Evolutionary conservation across 2,797 vertebrate species (phyloP), one percentile per base, ranked within the genome.

Genomic region (Potorous gilbertii): DNA sequence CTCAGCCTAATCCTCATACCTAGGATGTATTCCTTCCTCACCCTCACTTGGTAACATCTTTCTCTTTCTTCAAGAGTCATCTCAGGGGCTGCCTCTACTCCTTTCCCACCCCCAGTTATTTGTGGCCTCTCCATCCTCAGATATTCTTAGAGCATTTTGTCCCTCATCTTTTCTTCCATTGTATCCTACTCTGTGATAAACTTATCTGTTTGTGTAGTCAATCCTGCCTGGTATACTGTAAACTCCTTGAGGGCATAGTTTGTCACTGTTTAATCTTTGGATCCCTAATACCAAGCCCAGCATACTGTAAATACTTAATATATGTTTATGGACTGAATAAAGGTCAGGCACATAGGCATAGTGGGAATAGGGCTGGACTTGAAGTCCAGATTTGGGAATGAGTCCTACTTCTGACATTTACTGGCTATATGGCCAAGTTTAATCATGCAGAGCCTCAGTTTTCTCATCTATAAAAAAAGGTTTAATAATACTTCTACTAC

Each of bases 61-160:
- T n/a, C 62, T 66, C 29, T 31, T 66, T 66, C 62, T 66, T 66
- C 29, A 66, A n/a, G 62, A n/a, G 34, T 66, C 34, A 66, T 66
- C 5, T n/a, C 62, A 18, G 14, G 62, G n/a, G 0, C 10, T 5
- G 28, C 66, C 0, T 0, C 56, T 24, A 0, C 52, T 12, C 8
- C 0, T 1, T 54, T 56, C 52, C 55, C n/a, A 13, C n/a, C 81
- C 54, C 9, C 46, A 9, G 57, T 34, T 87, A 56, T 3, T 34
- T 5, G 56, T n/a, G 54, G 2, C 31, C 87, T 54, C 55, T 31
- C 14, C 34, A n/a, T 66, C 14, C 5, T 66, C 34, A 66, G 14
- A 66, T 66, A 14, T n/a, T 66, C 1, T 56, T 11, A 27, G 93
- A 13, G 13, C 4, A 0, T 57, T 0, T 0, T 27, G 31, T 40